phyloP scores from a whole-genome alignment of 2,113 vertebrate genomes.

The Taxidea taxus region DNA sequence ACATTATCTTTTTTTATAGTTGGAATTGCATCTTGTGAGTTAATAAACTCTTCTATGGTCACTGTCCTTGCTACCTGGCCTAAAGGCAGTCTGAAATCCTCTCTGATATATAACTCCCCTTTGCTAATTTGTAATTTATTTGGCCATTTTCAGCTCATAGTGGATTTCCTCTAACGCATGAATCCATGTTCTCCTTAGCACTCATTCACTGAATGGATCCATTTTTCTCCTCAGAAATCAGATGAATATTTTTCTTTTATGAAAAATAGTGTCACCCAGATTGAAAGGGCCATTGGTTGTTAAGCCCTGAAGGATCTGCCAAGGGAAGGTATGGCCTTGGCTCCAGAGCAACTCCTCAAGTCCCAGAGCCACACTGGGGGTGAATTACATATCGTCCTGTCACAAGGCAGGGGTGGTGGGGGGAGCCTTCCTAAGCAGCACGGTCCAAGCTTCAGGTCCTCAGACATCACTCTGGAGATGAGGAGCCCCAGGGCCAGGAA shows the following conservation, averaged over 20 bases:
- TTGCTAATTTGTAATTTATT: background rate
- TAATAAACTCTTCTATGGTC: background rate
- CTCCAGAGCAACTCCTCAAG: background rate
- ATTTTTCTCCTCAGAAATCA: conserved; percentile 8
- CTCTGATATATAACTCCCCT: background rate
- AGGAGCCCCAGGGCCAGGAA: background rate
- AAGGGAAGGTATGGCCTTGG: background rate
- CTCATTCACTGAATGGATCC: background rate
- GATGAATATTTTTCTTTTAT: conserved; percentile 3
- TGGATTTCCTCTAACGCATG: background rate
- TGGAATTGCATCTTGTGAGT: background rate
- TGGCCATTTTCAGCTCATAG: background rate
- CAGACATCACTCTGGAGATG: background rate
- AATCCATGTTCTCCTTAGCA: background rate
- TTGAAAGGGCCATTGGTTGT: background rate
- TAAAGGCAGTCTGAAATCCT: background rate
- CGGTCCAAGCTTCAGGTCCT: background rate
- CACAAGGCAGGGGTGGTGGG: background rate
- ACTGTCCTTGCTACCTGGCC: background rate
- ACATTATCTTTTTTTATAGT: background rate
- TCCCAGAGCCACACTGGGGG: background rate
- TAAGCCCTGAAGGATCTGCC: background rate
- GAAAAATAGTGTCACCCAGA: background rate
- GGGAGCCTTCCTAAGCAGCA: background rate
- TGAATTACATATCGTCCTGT: background rate